Conservation (phyloP, 2,888 invertebrate genomes). For the Aporophyla lueneburgensis region DNA sequence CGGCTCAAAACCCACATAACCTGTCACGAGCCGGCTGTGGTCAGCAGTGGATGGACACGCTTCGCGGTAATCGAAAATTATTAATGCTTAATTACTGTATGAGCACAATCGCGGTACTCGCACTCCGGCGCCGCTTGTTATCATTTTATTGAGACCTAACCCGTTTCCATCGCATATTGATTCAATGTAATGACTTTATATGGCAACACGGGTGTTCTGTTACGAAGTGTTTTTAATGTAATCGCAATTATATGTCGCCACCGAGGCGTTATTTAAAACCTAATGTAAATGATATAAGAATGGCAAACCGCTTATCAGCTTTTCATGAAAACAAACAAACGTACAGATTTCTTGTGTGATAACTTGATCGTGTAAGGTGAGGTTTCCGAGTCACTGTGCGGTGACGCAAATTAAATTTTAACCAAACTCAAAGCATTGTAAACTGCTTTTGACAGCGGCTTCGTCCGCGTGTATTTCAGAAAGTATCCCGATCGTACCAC, state of each 20-base stretch:
- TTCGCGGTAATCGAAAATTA: slow-evolving; percentile 85
- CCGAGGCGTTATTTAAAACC: slow-evolving; percentile 68
- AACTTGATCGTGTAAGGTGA: slow-evolving; percentile 52
- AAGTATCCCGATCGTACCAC: no score
- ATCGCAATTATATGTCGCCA: slow-evolving; percentile 67
- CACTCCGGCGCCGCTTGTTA: slow-evolving; percentile 64
- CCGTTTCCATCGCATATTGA: slow-evolving; percentile 62
- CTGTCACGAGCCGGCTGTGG: slow-evolving; percentile 76
- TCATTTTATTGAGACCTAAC: slow-evolving; percentile 65
- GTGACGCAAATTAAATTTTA: slow-evolving; percentile 34
- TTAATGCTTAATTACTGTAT: slow-evolving; percentile 82
- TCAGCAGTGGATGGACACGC: slow-evolving; percentile 77
- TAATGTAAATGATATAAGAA: slow-evolving; percentile 71
- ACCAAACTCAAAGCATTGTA: background rate
- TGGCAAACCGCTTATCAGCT: slow-evolving; percentile 72
- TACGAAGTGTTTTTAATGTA: slow-evolving; percentile 51
- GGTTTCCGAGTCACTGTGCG: slow-evolving; percentile 43
- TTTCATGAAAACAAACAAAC: slow-evolving; percentile 71
- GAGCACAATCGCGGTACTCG: slow-evolving; percentile 69
- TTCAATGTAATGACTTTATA: slow-evolving; percentile 59
- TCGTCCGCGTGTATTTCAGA: no score
- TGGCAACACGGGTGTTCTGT: slow-evolving; percentile 49
- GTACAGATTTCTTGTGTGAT: slow-evolving; percentile 66
- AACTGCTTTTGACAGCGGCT: no score
- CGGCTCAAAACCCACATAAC: slow-evolving; percentile 81